Evolutionary conservation across 1,140 invertebrate genomes (phyloP), one percentile per base, ranked within the genome.

Genomic region (Wiebesia pumilae): DNA sequence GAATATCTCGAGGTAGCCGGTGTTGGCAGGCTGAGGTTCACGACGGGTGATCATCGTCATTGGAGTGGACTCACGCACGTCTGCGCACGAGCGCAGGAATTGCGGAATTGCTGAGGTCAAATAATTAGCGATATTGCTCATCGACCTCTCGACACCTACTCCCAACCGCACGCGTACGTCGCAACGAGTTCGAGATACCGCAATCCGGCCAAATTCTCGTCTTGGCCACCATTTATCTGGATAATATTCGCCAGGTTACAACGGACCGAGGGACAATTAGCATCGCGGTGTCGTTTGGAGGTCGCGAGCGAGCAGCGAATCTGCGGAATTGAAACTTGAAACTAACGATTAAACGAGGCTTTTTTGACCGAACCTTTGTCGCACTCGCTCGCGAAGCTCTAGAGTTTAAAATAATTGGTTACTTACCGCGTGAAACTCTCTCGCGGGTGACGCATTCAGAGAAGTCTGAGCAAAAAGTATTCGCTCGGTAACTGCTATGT

Each of bases 91-190:
- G 24, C 16, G 9, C 27, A 35, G 3, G 47, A 51, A 33, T 54
- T 47, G 27, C 14, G 47, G n/a, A 54, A 78, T 14, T 0, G 38
- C 71, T 3, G 21, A 43, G 3, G 77, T 54, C 47, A 54, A 54
- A 78, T 78, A 78, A 78, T 54, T 78, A 78, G 77, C 43, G 14
- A 14, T 21, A 78, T 78, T 78, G 47, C 77, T 35, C 47, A 75
- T 75, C 71, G 38, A 75, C 38, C 38, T 43, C 38, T 43, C 19
- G 38, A 3, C 16, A 40, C 69, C 40, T n/a, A 75, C 19, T 75
- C 40, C 19, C 65, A 67, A n/a, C 3, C 51, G 19, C 51, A 54
- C 51, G 3, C 16, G 51, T 54, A 21, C 51, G 51, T 16, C 7
- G 51, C 12, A 54, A 54, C 12, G 58, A 62, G 58, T 19, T 69